Base-by-base conservation (phyloP, 1,140 invertebrate genomes). In the Musca domestica region DNA sequence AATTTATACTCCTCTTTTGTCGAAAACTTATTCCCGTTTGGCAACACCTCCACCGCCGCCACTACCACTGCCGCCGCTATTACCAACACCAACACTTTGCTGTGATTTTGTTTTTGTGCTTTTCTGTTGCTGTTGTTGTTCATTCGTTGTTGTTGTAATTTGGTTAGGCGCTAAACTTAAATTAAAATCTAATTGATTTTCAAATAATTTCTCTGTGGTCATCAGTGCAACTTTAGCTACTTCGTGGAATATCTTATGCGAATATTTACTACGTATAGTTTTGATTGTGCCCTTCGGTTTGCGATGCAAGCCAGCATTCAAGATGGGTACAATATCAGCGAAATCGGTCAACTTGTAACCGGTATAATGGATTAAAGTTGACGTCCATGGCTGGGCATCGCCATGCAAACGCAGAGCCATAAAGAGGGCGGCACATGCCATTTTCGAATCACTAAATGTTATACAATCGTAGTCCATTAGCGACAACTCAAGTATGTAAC, bases 211-310 rank as follows among this genome's bases (percentile, higher is more conserved):
- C 61, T 67, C 67, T 46, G 76, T 85, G 14, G 79, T 83, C 3
- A 90, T 81, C 48, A 92, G 82, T 27, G 90, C 87, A 69, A 89
- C 86, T 80, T 89, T 90, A 67, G 91, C 90, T 67, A 92, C 91
- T 85, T 92, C 90, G 74, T 92, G 95, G 83, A 96, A 97, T 76
- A 95, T 92, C 76, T 91, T 91, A 82, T 99, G 96, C 30, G 93
- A 95, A 81, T 99, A 99, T 85, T 99, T 99, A 77, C 91, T 94
- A 58, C 89, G 85, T 70, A 98, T 91, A 49, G 95, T 96, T 78
- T 90, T 89, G 54, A 95, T 84, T 67, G 90, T 87, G 54, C 89
- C 87, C 74, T 90, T 90, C 14, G 88, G 88, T 72, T 90, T 90
- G 70, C 88, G 87, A 74, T 90, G 88, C 2, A 98, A 83, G 65